Evolutionary conservation across 2,113 vertebrate genomes (phyloP).

Genomic region (Ctenomys sociabilis): DNA sequence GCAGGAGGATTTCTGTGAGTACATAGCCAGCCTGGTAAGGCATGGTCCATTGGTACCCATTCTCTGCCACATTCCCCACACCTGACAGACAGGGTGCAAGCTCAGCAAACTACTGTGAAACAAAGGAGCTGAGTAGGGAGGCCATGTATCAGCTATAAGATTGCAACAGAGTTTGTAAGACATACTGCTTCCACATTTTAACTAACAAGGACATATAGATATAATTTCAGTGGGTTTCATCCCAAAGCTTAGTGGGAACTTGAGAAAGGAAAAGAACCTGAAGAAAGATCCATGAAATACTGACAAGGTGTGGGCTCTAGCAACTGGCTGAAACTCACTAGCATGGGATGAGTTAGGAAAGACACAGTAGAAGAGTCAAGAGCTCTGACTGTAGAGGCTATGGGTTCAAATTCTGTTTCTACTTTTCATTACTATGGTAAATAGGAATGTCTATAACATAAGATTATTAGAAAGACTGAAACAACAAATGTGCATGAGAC

Average conservation of each 20-base stretch:
- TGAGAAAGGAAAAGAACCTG: constrained; percentile 28
- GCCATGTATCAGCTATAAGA: neutral
- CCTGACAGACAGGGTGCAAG: neutral
- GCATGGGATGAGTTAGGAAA: constrained; percentile 2
- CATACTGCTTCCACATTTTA: constrained; percentile 48
- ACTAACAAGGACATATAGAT: constrained; percentile 38
- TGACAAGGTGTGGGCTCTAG: neutral
- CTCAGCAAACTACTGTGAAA: neutral
- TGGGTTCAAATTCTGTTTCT: constrained; percentile 30
- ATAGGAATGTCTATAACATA: neutral
- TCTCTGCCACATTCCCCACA: neutral
- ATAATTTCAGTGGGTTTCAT: constrained; percentile 19
- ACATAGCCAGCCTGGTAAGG: neutral
- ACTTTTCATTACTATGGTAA: constrained; percentile 11
- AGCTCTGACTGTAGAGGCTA: constrained; percentile 24
- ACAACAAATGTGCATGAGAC: neutral
- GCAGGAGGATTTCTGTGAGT: neutral
- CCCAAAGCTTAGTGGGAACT: neutral
- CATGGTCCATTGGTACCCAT: neutral
- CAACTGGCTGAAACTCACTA: constrained; percentile 17
- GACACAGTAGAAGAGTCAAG: constrained; percentile 1
- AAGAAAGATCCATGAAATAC: constrained; percentile 13
- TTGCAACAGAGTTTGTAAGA: constrained; percentile 34
- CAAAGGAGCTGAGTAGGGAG: neutral
- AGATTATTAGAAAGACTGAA: constrained; percentile 21